Conservation (phyloP, 2,797 vertebrate species). For the Phalloptychus januarius region DNA sequence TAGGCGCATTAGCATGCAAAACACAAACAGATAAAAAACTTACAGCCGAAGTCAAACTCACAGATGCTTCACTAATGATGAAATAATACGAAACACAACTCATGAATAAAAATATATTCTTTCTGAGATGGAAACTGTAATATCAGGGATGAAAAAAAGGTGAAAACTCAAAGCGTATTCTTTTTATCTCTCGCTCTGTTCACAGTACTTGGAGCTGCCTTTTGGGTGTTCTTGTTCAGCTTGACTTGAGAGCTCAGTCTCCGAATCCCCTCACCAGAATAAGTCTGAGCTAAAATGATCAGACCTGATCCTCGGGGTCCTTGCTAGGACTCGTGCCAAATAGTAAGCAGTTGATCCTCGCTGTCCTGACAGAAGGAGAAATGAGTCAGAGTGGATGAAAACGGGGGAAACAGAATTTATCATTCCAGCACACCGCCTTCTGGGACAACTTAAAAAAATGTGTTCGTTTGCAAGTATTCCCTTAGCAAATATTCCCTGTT, state of each 20-base stretch:
- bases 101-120: background rate
- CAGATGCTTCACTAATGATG: background rate
- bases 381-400: conserved; percentile 63
- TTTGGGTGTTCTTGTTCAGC: conserved; percentile 58
- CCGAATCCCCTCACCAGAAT: conserved; percentile 49
- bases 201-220: conserved; percentile 49
- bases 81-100: background rate
- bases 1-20: background rate
- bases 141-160: conserved; percentile 10
- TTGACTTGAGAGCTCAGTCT: conserved; percentile 63
- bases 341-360: conserved; percentile 62
- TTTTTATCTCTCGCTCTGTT: conserved; percentile 26
- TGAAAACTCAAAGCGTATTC: conserved; percentile 7
- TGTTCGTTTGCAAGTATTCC: conserved; percentile 66
- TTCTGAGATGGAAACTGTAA: conserved; percentile 10
- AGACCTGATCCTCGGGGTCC: conserved; percentile 60
- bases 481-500: conserved; percentile 63
- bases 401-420: conserved; percentile 49
- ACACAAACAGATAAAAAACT: conserved; percentile 3
- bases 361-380: conserved; percentile 62
- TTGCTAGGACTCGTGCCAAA: conserved; percentile 55
- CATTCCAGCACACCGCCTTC: conserved; percentile 38
- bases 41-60: conserved; percentile 9
- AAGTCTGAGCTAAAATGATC: conserved; percentile 61
- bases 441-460: conserved; percentile 59